Conservation (phyloP, 2,888 invertebrate genomes). For the Ypsolopha sequella region DNA sequence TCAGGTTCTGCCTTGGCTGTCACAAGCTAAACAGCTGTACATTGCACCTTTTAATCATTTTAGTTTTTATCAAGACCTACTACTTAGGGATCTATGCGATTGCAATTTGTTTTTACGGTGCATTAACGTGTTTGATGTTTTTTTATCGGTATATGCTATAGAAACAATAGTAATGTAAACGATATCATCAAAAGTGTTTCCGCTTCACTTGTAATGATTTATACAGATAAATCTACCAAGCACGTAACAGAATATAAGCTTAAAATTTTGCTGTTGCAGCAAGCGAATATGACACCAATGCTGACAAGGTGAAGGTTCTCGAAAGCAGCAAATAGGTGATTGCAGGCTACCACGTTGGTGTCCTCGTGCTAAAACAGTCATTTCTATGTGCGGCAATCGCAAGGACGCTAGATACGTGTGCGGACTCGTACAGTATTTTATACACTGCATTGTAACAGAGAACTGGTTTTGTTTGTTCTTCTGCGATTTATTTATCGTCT, state of each 20-base stretch:
- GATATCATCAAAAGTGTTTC: constrained; percentile 30
- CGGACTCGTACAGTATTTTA: neutral
- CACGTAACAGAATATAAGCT: constrained; percentile 10
- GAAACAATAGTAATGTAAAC: constrained; percentile 17
- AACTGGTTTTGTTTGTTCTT: constrained; percentile 32
- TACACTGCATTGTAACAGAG: constrained; percentile 25
- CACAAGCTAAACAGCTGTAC: no score
- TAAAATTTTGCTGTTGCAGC: no score
- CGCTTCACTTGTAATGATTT: constrained; percentile 22
- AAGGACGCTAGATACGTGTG: constrained; percentile 15
- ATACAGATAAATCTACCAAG: constrained; percentile 18
- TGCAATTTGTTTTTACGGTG: neutral
- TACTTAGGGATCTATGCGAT: no score
- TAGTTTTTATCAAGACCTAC: no score
- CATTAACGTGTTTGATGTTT: neutral
- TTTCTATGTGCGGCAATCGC: constrained; percentile 15
- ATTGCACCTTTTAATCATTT: no score
- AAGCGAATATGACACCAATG: no score
- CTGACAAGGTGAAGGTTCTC: no score
- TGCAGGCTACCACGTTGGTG: constrained; percentile 12
- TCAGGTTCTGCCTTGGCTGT: no score
- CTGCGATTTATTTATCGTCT: constrained; percentile 25
- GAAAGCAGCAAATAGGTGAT: no score
- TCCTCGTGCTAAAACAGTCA: constrained; percentile 34
- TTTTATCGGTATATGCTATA: neutral